phyloP scores from a whole-genome alignment of 1,140 invertebrate species.

The Trinorchestia longiramus region DNA sequence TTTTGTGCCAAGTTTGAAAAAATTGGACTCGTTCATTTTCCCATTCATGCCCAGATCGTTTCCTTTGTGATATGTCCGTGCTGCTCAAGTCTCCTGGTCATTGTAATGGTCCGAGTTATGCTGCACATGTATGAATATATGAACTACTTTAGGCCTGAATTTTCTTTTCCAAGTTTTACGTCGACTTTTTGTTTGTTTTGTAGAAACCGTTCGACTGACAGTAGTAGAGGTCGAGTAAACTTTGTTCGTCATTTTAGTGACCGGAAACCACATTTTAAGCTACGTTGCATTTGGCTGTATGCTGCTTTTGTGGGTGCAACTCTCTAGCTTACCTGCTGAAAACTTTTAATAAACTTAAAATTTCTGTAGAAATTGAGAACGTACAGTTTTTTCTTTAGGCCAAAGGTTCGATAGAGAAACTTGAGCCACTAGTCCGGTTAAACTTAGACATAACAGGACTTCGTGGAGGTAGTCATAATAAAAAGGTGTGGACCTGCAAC shows the following conservation, averaged over 20 bases:
- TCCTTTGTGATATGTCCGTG: background rate
- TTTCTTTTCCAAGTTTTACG: background rate
- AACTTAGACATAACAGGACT: background rate
- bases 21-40: too few relatives aligned
- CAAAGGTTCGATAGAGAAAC: background rate
- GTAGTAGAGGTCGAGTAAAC: background rate
- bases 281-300: slow-evolving; percentile 7
- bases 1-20: too few relatives aligned
- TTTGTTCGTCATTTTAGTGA: background rate
- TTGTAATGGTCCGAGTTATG: slow-evolving; percentile 17
- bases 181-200: background rate
- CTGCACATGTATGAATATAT: background rate
- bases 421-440: background rate
- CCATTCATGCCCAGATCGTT: background rate
- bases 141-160: too few relatives aligned
- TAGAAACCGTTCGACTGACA: slow-evolving; percentile 18
- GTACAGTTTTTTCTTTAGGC: background rate
- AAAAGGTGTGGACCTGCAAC: background rate
- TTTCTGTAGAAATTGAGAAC: background rate
- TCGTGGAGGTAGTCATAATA: background rate
- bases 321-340: background rate
- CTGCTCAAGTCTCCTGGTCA: background rate
- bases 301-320: background rate
- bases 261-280: slow-evolving; percentile 20
- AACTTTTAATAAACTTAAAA: background rate